A percentile compares a stretch with the other conserved stretches of the same genome.
Conservation (phyloP, 2,888 invertebrate genomes). For the Caradrina clavipalpis region DNA sequence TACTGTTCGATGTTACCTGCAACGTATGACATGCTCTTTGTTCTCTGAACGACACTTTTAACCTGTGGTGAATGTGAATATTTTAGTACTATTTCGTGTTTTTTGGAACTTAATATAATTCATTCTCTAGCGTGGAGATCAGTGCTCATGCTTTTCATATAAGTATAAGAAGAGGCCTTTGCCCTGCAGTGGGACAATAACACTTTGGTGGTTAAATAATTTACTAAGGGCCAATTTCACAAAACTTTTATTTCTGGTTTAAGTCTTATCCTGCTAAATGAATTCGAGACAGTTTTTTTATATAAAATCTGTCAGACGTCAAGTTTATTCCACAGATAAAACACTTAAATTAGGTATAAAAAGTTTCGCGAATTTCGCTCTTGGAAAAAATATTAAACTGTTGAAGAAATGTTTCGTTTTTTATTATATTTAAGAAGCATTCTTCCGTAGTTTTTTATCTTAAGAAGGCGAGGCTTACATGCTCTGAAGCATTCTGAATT, state of each 20-base stretch:
- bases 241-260: too few species aligned
- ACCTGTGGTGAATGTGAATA: conserved; percentile 5
- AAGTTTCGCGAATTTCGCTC: too few species aligned
- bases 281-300: too few species aligned
- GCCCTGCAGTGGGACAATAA: too few species aligned
- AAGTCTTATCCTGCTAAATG: too few species aligned
- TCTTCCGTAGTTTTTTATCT: conserved; percentile 5
- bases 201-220: too few species aligned
- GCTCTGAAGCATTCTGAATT: conserved; percentile 24
- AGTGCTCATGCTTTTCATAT: too few species aligned
- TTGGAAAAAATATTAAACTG: neutral
- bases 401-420: neutral
- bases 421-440: conserved; percentile 13
- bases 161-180: too few species aligned
- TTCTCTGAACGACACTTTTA: conserved; percentile 2
- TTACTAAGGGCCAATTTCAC: neutral
- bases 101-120: neutral
- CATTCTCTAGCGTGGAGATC: too few species aligned
- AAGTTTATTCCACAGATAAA: too few species aligned
- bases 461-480: conserved; percentile 21
- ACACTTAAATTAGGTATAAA: too few species aligned
- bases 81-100: neutral
- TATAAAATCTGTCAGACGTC: too few species aligned
- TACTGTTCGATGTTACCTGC: conserved; percentile 24
- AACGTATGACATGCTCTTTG: conserved; percentile 9